Evolutionary conservation across 2,113 vertebrate species (phyloP).

Genomic region (Pipa parva): DNA sequence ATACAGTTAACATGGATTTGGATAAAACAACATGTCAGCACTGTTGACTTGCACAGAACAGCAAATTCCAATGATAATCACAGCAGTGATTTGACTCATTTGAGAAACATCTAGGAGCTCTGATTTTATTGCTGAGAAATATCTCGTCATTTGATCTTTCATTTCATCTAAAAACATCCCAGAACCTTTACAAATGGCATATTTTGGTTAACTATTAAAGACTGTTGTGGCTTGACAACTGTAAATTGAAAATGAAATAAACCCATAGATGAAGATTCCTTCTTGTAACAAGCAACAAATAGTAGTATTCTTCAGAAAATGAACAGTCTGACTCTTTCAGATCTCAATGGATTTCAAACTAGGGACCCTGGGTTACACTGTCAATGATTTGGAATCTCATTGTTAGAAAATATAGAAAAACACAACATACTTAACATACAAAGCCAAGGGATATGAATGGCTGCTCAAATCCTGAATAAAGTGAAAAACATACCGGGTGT

Average conservation of each 20-base stretch:
- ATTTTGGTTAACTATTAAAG: background rate
- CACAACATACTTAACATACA: too few species aligned
- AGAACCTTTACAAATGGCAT: background rate
- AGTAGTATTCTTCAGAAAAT: too few species aligned
- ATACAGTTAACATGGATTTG: background rate
- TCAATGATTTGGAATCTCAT: too few species aligned
- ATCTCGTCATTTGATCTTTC: background rate
- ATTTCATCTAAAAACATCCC: background rate
- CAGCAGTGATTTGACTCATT: constrained; percentile 2
- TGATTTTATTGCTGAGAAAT: background rate
- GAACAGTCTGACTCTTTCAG: background rate
- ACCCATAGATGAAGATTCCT: background rate
- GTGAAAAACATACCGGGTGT: too few species aligned
- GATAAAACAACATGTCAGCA: background rate
- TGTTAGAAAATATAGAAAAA: too few species aligned
- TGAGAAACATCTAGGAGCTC: background rate
- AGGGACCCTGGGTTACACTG: too few species aligned
- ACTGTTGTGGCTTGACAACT: background rate
- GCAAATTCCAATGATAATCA: background rate
- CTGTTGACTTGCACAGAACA: background rate
- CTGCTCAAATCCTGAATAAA: too few species aligned
- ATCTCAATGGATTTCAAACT: too few species aligned
- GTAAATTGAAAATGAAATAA: background rate
- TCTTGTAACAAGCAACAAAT: too few species aligned
- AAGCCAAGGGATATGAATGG: too few species aligned